Conservation (phyloP, 2,888 invertebrate genomes). For the Gari tellinella region DNA sequence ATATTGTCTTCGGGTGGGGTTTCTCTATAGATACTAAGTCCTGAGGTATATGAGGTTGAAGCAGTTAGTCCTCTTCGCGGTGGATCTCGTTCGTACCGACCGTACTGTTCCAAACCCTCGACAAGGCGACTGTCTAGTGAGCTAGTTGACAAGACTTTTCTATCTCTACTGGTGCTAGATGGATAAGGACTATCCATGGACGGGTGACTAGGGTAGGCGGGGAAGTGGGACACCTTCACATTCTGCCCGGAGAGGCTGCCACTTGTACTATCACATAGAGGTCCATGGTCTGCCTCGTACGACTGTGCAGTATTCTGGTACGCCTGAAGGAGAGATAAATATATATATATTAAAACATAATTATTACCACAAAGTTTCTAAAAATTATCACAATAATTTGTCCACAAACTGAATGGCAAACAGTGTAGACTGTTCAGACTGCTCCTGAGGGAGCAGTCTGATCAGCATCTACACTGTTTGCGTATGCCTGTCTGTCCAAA, state of each 20-base stretch:
- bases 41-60: conserved; percentile 69
- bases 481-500: too few relatives aligned
- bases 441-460: too few relatives aligned
- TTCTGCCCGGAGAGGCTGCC: conserved; percentile 1
- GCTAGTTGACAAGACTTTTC: conserved; percentile 57
- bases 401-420: too few relatives aligned
- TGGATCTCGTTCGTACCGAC: conserved; percentile 31
- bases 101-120: conserved; percentile 28
- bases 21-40: conserved; percentile 65
- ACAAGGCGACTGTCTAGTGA: conserved; percentile 37
- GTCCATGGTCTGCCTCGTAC: conserved; percentile 46
- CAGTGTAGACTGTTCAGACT: too few relatives aligned
- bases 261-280: conserved; percentile 13
- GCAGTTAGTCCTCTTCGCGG: conserved; percentile 56
- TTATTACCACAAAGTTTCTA: too few relatives aligned
- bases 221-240: conserved; percentile 29
- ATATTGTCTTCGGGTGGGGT: conserved; percentile 41
- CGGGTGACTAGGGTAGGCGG: conserved; percentile 28
- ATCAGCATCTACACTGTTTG: too few relatives aligned
- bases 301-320: conserved; percentile 66
- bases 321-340: conserved; percentile 68
- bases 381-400: too few relatives aligned
- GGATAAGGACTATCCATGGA: conserved; percentile 49
- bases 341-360: too few relatives aligned
- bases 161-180: conserved; percentile 39